phyloP scores from a whole-genome alignment of 2,888 invertebrate genomes.

The Blera fallax region DNA sequence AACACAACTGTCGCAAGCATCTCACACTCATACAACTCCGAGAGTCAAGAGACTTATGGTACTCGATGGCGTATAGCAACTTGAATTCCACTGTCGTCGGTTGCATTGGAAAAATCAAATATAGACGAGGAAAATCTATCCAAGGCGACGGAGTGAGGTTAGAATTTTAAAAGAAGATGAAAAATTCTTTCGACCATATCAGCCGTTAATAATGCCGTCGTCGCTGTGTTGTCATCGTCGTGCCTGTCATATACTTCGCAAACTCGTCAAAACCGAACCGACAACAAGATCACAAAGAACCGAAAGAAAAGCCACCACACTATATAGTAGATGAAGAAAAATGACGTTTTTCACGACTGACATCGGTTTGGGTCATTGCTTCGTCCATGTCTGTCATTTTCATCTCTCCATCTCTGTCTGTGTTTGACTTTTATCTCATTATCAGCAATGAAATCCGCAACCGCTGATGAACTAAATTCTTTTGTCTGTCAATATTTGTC shows the following conservation, averaged over 20 bases:
- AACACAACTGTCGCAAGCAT: constrained; percentile 20
- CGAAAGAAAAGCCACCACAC: constrained; percentile 26
- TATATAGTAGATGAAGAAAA: background rate
- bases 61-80: constrained; percentile 35
- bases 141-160: constrained; percentile 35
- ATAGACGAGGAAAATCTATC: constrained; percentile 60
- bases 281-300: constrained; percentile 49
- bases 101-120: constrained; percentile 57
- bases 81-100: constrained; percentile 36
- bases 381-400: constrained; percentile 11
- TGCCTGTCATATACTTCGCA: constrained; percentile 56
- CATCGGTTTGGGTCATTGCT: constrained; percentile 54
- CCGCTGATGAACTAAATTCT: constrained; percentile 68
- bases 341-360: constrained; percentile 47
- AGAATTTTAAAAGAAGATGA: constrained; percentile 62
- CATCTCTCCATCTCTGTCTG: background rate
- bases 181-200: constrained; percentile 74
- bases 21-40: constrained; percentile 6
- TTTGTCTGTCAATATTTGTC: constrained; percentile 71
- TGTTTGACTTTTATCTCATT: constrained; percentile 47
- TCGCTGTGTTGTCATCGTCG: constrained; percentile 40
- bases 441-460: constrained; percentile 64
- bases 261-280: constrained; percentile 52
- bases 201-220: constrained; percentile 74
- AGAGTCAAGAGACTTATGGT: constrained; percentile 52